A percentile compares a stretch with the other conserved stretches of the same genome.
Conservation (phyloP, 2,888 invertebrate species). For the Synanthedon myopaeformis region DNA sequence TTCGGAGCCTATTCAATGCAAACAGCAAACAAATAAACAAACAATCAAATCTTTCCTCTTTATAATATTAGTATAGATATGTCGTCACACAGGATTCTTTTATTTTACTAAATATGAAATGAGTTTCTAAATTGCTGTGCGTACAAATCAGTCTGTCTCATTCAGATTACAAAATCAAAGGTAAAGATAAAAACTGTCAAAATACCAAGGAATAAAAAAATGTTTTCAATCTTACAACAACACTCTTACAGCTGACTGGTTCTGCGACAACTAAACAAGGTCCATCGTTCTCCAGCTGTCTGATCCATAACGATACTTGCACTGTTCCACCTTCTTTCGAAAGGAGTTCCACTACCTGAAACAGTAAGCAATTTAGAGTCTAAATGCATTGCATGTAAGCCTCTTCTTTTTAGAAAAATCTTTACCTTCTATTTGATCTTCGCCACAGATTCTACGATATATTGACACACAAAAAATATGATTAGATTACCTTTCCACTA, state of each 20-base stretch:
- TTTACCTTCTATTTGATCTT: too few species aligned
- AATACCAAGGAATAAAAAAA: too few species aligned
- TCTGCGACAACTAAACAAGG: slow-evolving; percentile 75
- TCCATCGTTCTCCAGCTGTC: slow-evolving; percentile 67
- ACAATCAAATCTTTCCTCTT: too few species aligned
- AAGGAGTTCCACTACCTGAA: slow-evolving; percentile 71
- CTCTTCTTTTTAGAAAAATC: too few species aligned
- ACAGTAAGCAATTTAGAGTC: slow-evolving; percentile 3
- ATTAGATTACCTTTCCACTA: slow-evolving; percentile 68
- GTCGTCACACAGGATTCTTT: too few species aligned
- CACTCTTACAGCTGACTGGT: slow-evolving; percentile 73
- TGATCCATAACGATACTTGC: slow-evolving; percentile 76
- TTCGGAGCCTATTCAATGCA: too few species aligned
- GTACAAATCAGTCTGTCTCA: neutral
- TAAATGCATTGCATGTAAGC: neutral
- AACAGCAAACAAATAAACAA: too few species aligned
- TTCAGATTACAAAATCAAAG: neutral
- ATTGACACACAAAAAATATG: too few species aligned
- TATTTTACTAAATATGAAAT: neutral
- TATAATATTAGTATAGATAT: too few species aligned
- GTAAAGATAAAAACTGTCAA: too few species aligned
- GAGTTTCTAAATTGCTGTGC: neutral
- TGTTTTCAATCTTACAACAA: slow-evolving; percentile 43
- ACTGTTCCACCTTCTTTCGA: slow-evolving; percentile 66
- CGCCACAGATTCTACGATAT: too few species aligned